Conservation (phyloP, 1,140 invertebrate species). For the Archivesica marissinica region DNA sequence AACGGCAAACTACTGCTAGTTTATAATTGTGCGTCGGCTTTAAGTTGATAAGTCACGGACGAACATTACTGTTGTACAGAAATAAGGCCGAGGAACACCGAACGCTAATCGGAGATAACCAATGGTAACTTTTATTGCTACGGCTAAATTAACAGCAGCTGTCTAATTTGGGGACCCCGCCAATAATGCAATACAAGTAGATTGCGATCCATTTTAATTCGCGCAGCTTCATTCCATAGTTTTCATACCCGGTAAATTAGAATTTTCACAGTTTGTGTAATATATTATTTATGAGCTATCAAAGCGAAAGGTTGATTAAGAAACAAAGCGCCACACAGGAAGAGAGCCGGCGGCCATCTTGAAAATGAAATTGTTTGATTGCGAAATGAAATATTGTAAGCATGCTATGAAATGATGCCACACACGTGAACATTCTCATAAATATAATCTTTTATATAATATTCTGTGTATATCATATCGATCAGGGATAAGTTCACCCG, state of each 20-base stretch:
- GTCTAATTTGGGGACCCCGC: neutral
- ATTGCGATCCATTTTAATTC: conserved; percentile 3
- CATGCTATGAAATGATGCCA: neutral
- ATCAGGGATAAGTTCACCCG: no score
- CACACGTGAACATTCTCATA: neutral
- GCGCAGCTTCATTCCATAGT: neutral
- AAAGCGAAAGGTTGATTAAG: neutral
- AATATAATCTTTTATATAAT: neutral
- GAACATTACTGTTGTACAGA: no score
- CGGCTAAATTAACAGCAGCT: neutral
- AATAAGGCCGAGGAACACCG: no score
- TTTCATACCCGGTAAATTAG: neutral
- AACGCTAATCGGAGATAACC: neutral
- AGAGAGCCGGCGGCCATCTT: conserved; percentile 25
- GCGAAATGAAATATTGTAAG: conserved; percentile 5
- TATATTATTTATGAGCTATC: neutral
- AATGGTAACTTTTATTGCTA: conserved; percentile 17
- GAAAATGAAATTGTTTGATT: neutral
- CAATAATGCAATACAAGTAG: conserved; percentile 11
- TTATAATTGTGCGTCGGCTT: no score
- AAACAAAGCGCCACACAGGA: conserved; percentile 29
- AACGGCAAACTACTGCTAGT: no score
- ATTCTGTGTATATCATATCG: neutral
- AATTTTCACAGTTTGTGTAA: neutral
- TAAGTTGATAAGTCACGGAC: no score